Base-by-base conservation (phyloP, 2,888 invertebrate genomes). In the Poecilus cupreus region DNA sequence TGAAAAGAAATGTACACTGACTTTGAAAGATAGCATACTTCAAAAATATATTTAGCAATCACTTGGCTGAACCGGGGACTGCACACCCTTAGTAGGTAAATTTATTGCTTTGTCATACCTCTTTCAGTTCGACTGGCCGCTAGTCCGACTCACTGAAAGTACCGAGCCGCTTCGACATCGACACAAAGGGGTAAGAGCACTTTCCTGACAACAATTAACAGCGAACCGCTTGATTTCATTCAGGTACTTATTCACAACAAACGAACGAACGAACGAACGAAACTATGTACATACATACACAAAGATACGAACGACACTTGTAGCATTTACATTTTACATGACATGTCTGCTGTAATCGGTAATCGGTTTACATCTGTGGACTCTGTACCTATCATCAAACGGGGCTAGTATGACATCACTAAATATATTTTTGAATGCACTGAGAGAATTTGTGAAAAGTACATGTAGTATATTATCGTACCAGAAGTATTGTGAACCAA, bases 21-120 rank as follows among this genome's bases (percentile, higher is more conserved):
- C 26, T 51, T 79, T 64, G 32, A 68, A 68, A 68, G 68, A 43
- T 64, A 26, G 78, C 64, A 78, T 64, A 64, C 6, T 72, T 72
- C 80, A 80, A 80, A 80, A 80, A 80, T 80, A 80, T 80, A 80
- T 80, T 80, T 80, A 80, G 80, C 51, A 80, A 80, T 51, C 8
- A 75, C 22, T 70, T 70, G 24, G 37, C 18, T 72, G 16, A 24
- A 22, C 13, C 43, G n/a, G 72, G 72, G 46, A 46, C 43, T 46
- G 43, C 72, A 46, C 18, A 26, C 72, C 46, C 24, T 16, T 46
- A 46, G 86, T 85, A 87, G 86, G 86, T 87, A 85, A 85, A 84
- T 84, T 88, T 89, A 89, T 89, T 88, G 88, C 88, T 88, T 87
- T 87, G 86, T 87, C 85, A 87, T 87, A 88, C 88, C 88, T 87